These are phyloP conservation scores for Caerostris darwini DNA, from an alignment of 1,140 invertebrate genomes.

Conservation along the genomic window DNA sequence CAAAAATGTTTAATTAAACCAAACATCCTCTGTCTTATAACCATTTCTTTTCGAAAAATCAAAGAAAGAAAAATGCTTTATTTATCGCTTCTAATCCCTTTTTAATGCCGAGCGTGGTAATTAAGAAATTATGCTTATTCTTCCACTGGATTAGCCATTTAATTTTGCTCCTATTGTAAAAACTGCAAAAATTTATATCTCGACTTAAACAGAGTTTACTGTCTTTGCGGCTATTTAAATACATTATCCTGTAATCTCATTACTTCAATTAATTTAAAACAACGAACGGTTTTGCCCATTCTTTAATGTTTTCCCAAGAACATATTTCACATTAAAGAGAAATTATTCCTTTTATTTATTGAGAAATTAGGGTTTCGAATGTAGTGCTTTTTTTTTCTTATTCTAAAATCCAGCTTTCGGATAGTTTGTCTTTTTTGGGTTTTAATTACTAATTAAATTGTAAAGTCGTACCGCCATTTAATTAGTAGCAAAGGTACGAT, in stretches of 20 bases:
- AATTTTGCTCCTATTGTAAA: background rate
- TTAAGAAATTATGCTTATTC: background rate
- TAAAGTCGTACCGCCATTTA: background rate
- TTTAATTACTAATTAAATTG: constrained; percentile 6
- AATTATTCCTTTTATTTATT: background rate
- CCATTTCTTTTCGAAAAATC: too few relatives aligned
- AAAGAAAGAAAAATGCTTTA: background rate
- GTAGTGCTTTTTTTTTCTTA: background rate
- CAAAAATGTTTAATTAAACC: background rate
- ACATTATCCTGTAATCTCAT: background rate
- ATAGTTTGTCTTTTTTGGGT: background rate
- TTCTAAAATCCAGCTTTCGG: background rate
- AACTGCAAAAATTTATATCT: background rate
- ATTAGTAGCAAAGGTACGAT: background rate
- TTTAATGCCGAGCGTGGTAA: too few relatives aligned
- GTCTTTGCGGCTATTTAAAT: background rate
- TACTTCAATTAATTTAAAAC: background rate
- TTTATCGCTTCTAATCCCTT: background rate
- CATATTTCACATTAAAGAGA: constrained; percentile 2
- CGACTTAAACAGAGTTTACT: background rate
- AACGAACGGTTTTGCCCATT: background rate
- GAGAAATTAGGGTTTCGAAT: background rate
- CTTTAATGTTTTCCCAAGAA: background rate
- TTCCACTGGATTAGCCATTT: background rate
- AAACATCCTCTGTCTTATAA: too few relatives aligned